A percentile compares a stretch with the other conserved stretches of the same genome.
Evolutionary conservation across 2,888 invertebrate genomes (phyloP).

Genomic region (Alloscopus bannaensis): DNA sequence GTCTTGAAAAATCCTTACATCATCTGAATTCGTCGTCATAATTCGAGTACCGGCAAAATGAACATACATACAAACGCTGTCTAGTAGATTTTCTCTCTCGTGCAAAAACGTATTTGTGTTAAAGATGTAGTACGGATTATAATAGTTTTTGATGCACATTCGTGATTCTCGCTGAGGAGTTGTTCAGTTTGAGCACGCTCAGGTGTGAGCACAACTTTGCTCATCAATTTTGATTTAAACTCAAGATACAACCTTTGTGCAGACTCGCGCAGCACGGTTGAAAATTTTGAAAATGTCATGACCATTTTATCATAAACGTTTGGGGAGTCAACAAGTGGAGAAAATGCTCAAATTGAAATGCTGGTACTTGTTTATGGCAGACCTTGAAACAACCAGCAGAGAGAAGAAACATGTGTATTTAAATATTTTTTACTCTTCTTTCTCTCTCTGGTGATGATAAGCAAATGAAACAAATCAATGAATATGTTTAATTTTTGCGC

Average conservation of each 20-base stretch:
- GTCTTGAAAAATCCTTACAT: no score
- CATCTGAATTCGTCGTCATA: no score
- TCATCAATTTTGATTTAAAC: conserved; percentile 4
- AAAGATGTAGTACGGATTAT: no score
- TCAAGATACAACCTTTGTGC: neutral
- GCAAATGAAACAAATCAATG: neutral
- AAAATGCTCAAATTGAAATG: no score
- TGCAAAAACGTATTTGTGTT: no score
- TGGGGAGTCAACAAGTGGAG: no score
- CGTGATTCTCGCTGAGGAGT: conserved; percentile 22
- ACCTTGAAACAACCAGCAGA: conserved; percentile 21
- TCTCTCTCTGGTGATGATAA: conserved; percentile 1
- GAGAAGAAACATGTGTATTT: neutral
- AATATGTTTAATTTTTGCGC: conserved; percentile 1
- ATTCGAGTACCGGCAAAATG: no score
- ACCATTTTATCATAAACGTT: conserved; percentile 1
- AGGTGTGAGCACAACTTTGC: conserved; percentile 9
- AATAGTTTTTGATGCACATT: no score
- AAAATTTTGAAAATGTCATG: neutral
- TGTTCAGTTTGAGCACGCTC: no score
- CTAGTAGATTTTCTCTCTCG: no score
- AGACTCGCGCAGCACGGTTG: neutral
- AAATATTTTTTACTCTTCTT: conserved; percentile 16
- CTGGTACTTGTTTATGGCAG: conserved; percentile 7
- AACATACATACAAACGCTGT: no score